phyloP scores from a whole-genome alignment of 2,113 vertebrate species.

The Echinops telfairi region DNA sequence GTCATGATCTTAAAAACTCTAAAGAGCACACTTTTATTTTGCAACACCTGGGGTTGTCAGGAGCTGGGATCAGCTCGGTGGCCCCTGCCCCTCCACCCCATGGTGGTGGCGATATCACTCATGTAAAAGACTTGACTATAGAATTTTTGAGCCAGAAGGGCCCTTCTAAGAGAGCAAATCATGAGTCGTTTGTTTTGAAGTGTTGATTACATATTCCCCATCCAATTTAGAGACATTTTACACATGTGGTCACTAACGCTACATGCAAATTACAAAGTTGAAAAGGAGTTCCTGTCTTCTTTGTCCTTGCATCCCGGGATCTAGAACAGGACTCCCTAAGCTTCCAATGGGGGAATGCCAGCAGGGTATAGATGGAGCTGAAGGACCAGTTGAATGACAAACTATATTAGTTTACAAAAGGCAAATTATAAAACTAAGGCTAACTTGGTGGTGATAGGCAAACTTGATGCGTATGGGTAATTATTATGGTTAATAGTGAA shows the following conservation, averaged over 20 bases:
- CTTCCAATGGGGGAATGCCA: not conserved
- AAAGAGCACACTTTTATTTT: not conserved
- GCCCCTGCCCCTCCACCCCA: no score
- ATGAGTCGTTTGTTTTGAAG: not conserved
- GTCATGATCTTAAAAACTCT: not conserved
- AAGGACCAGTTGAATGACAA: not conserved
- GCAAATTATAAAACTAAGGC: not conserved
- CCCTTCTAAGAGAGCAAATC: not conserved
- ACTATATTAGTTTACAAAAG: not conserved
- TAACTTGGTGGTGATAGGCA: not conserved
- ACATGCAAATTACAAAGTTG: not conserved
- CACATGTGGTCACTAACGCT: not conserved
- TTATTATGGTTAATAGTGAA: not conserved
- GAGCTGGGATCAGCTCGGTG: not conserved
- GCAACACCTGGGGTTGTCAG: not conserved
- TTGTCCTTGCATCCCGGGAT: not conserved
- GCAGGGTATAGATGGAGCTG: no score
- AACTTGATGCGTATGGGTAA: not conserved
- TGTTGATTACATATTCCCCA: fast-evolving
- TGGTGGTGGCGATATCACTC: no score
- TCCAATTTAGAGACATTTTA: not conserved
- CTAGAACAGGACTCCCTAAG: not conserved
- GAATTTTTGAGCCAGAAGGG: not conserved
- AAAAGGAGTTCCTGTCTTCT: not conserved
- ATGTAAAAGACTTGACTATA: not conserved